Conservation (phyloP, 2,797 vertebrate species). For the Sardinella longiceps region DNA sequence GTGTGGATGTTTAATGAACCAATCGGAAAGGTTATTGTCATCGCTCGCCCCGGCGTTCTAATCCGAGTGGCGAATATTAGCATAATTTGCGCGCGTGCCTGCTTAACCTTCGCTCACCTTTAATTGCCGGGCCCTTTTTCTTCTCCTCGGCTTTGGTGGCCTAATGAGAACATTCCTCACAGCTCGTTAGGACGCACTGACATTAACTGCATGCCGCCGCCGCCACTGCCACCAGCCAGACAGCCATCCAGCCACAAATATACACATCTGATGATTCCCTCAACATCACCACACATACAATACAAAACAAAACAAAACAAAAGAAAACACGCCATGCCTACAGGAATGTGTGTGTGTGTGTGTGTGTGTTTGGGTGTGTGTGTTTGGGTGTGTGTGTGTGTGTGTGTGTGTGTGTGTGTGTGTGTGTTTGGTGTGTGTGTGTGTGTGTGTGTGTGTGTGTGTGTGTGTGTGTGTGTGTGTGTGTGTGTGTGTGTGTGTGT, state of each 20-base stretch:
- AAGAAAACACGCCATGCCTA: background rate
- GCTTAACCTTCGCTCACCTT: conserved; percentile 62
- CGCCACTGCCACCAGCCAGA: conserved; percentile 44
- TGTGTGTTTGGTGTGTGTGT: too few species aligned
- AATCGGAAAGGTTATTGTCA: conserved; percentile 70
- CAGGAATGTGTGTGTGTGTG: background rate
- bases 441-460: too few species aligned
- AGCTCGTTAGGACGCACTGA: conserved; percentile 54
- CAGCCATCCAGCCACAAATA: background rate
- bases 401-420: too few species aligned
- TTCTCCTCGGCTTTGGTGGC: conserved; percentile 49
- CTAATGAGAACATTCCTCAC: conserved; percentile 61
- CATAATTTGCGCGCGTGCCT: conserved; percentile 63
- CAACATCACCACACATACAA: background rate
- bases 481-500: too few species aligned
- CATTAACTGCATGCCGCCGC: conserved; percentile 54
- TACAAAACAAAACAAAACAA: background rate
- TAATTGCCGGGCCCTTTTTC: conserved; percentile 58
- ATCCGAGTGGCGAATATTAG: conserved; percentile 68
- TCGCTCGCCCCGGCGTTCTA: conserved; percentile 64
- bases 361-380: too few species aligned
- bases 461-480: too few species aligned
- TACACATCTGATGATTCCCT: background rate
- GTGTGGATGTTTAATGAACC: conserved; percentile 60
- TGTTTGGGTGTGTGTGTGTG: too few species aligned